A percentile compares a stretch with the other conserved stretches of the same genome.
Conservation (phyloP, 1,140 invertebrate genomes). For the Drosophila quadrilineata region DNA sequence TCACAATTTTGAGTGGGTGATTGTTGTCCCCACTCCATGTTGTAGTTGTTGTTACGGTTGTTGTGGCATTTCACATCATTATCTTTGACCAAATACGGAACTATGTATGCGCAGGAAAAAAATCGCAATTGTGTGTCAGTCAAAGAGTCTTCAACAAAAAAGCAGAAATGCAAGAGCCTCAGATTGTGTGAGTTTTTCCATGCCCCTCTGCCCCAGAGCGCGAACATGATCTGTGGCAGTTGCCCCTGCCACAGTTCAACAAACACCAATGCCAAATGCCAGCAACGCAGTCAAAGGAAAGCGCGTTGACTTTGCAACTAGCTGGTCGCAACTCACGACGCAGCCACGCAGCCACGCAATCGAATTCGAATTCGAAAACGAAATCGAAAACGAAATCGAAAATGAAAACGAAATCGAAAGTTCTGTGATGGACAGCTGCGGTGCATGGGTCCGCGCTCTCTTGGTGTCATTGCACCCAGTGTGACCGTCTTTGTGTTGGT, state of each 20-base stretch:
- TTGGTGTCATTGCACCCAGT: slow-evolving; percentile 59
- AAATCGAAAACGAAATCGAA: slow-evolving; percentile 78
- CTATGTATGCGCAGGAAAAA: slow-evolving; percentile 44
- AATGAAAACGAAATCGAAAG: slow-evolving; percentile 79
- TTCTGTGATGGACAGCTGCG: slow-evolving; percentile 76
- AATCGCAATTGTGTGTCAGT: slow-evolving; percentile 78
- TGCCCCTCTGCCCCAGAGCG: slow-evolving; percentile 42
- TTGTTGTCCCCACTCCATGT: slow-evolving; percentile 44
- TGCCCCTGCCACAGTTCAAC: slow-evolving; percentile 26
- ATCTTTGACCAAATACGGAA: slow-evolving; percentile 79
- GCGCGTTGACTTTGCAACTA: slow-evolving; percentile 19
- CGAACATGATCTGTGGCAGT: slow-evolving; percentile 38
- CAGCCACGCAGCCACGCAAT: slow-evolving; percentile 67
- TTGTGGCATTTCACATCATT: slow-evolving; percentile 74
- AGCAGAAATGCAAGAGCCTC: no score
- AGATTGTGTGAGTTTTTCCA: slow-evolving; percentile 72
- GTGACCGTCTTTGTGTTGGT: no score
- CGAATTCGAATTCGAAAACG: slow-evolving; percentile 78
- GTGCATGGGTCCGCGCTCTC: slow-evolving; percentile 26
- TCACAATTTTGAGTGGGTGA: slow-evolving; percentile 73
- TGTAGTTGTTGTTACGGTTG: slow-evolving; percentile 14
- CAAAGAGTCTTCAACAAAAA: slow-evolving; percentile 58
- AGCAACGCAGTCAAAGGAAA: slow-evolving; percentile 9
- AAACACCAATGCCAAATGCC: slow-evolving; percentile 8
- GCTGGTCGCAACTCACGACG: no score